A percentile compares a stretch with the other conserved stretches of the same genome.
Conservation (phyloP, 2,797 vertebrate genomes). For the Poeciliopsis infans region DNA sequence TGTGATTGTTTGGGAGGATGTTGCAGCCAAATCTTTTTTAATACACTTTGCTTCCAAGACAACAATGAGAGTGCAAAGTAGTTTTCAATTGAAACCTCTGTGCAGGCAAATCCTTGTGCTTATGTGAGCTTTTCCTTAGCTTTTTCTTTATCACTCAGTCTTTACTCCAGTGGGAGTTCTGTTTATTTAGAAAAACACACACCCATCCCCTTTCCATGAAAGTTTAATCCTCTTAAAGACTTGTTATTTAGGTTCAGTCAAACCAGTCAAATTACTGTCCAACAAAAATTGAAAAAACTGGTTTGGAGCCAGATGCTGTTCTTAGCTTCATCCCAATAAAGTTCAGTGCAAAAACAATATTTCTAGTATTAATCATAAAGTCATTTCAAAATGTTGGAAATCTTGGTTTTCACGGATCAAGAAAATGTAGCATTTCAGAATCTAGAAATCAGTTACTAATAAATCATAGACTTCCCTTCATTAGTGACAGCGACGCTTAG, state of each 20-base stretch:
- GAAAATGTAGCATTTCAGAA: background rate
- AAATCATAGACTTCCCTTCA: background rate
- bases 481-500: background rate
- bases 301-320: background rate
- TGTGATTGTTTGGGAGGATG: background rate
- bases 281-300: background rate
- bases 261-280: background rate
- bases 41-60: background rate
- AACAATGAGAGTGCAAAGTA: background rate
- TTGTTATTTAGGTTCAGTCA: conserved; percentile 2
- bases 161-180: background rate
- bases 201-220: background rate
- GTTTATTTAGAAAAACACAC: conserved; percentile 5
- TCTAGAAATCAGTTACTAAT: background rate
- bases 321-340: background rate
- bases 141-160: conserved; percentile 2
- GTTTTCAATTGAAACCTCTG: conserved; percentile 3
- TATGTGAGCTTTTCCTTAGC: conserved; percentile 1
- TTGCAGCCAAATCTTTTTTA: conserved; percentile 2
- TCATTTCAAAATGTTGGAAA: background rate
- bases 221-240: background rate
- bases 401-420: background rate
- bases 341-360: background rate
- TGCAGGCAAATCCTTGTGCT: conserved; percentile 6
- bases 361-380: background rate